These are phyloP conservation scores for Tiphia femorata DNA, from an alignment of 2,888 invertebrate species.

Conservation along the genomic window DNA sequence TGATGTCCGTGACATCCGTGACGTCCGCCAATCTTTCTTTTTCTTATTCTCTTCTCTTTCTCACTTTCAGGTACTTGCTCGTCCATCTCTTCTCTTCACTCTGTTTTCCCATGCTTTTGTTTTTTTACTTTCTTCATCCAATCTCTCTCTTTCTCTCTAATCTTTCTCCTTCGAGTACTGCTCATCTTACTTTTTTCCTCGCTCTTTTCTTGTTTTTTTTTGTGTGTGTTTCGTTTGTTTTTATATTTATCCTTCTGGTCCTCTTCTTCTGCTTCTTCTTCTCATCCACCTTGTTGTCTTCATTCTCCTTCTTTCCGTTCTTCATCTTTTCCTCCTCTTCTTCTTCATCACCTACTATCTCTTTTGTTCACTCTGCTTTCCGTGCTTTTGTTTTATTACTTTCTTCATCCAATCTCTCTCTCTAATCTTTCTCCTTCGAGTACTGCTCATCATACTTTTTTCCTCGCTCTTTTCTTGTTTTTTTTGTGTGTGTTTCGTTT, in stretches of 20 bases:
- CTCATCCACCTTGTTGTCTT: background rate
- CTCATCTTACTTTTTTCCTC: background rate
- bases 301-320: background rate
- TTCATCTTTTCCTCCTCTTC: constrained; percentile 35
- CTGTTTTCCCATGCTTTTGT: too few species aligned
- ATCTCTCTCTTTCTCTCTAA: too few species aligned
- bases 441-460: too few species aligned
- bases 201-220: too few species aligned
- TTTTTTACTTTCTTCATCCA: too few species aligned
- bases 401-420: background rate
- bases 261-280: background rate
- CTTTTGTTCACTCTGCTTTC: constrained; percentile 15
- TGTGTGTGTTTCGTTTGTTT: too few species aligned
- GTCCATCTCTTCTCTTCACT: too few species aligned
- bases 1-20: too few species aligned
- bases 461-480: background rate
- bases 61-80: too few species aligned
- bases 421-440: background rate
- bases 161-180: background rate
- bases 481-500: too few species aligned
- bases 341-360: constrained; percentile 34
- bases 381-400: background rate
- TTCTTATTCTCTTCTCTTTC: too few species aligned
- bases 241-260: too few species aligned
- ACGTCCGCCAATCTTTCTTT: constrained; percentile 36